Evolutionary conservation across 2,797 vertebrate species (phyloP), one percentile per base, ranked within the genome.

Genomic region (Avahi laniger): DNA sequence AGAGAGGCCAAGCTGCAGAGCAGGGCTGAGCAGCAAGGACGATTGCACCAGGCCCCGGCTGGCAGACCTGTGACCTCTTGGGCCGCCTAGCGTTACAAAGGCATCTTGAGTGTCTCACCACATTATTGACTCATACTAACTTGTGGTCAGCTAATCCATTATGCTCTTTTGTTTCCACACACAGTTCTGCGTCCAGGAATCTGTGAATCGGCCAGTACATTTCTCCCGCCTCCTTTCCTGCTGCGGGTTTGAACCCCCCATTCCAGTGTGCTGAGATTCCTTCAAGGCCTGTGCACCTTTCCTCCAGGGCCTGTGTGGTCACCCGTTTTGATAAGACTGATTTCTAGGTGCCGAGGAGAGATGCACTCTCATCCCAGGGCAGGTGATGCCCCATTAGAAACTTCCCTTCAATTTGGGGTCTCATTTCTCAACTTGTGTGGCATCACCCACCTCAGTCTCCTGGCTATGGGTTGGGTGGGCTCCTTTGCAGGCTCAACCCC

Each of bases 241-340:
- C 93, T 48, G 41, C 17, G 30, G 22, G 30, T 18, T 67, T 52
- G 80, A 87, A 59, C 35, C 72, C 26, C 33, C 35, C 5, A 5
- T 81, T 83, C 91, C 78, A 43, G 93, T n/a, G 24, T 6, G 17
- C 28, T 20, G 2, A 73, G 67, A 83, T 88, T 78, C 88, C 72
- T 92, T 50, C 0, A 1, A 72, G 30, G n/a, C 50, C 84, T 43
- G 0, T 1, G 2, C 5, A 0, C 26, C 63, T 17, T 38, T 43
- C 33, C 50, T 20, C 57, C 2, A 6, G n/a, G 50, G 48, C 69
- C 35, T 6, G 28, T 3, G 26, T 4, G 17, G 61, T 63, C 7
- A 14, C 35, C 12, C 2, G 2, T 63, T 61, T 59, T n/a, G 11
- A 78, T 80, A 59, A 90, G 43, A 85, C 69, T 89, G 78, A 43